Evolutionary conservation across 2,888 invertebrate genomes (phyloP).

Genomic region (Oscheius sp.): DNA sequence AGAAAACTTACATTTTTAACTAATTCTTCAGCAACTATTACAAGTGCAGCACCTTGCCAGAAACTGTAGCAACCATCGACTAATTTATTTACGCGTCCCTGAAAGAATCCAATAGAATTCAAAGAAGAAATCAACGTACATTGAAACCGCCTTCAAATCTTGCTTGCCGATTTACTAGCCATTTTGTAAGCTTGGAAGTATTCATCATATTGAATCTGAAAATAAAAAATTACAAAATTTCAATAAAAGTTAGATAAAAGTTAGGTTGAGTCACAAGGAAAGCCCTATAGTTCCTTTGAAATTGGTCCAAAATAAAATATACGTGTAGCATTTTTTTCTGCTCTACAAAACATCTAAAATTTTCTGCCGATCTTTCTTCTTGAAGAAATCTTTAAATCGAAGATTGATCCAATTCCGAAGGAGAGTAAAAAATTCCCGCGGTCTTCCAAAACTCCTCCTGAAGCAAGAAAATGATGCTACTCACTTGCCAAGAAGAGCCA

Average conservation of each 20-base stretch:
- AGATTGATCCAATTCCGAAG: too few relatives aligned
- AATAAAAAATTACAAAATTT: too few relatives aligned
- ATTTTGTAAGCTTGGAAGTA: slow-evolving; percentile 46
- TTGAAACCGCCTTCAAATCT: slow-evolving; percentile 91
- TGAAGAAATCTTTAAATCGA: too few relatives aligned
- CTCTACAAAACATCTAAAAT: too few relatives aligned
- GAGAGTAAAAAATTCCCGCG: too few relatives aligned
- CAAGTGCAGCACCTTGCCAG: slow-evolving; percentile 95
- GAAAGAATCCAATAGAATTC: slow-evolving; percentile 22
- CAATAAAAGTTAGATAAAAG: too few relatives aligned
- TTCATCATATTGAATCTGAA: slow-evolving; percentile 53
- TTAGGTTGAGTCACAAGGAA: background rate
- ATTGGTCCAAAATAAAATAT: too few relatives aligned
- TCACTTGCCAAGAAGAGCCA: slow-evolving; percentile 82
- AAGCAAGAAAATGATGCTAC: too few relatives aligned
- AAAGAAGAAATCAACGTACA: slow-evolving; percentile 52
- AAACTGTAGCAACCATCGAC: slow-evolving; percentile 99
- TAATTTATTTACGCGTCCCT: slow-evolving; percentile 95
- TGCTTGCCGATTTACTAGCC: slow-evolving; percentile 93
- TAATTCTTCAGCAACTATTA: slow-evolving; percentile 59
- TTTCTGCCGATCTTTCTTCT: too few relatives aligned
- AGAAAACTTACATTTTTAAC: slow-evolving; percentile 35
- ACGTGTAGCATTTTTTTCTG: too few relatives aligned
- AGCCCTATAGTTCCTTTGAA: too few relatives aligned
- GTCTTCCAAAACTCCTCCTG: too few relatives aligned